Conservation (phyloP, 2,888 invertebrate species). For the Oscheius myriophilus region DNA sequence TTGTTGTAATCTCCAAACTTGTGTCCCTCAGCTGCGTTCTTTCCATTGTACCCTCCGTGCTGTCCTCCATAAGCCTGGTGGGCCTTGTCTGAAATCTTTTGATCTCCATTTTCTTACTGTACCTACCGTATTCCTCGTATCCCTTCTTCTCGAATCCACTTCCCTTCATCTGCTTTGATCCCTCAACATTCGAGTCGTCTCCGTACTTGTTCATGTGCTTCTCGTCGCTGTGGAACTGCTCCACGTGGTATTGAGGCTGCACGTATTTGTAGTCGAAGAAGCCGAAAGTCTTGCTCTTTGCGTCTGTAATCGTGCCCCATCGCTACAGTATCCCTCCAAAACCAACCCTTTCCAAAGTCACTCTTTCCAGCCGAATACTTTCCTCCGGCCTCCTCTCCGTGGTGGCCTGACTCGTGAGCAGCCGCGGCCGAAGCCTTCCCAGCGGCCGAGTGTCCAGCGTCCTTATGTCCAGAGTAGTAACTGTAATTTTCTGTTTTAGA, state of each 20-base stretch:
- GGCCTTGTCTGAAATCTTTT: slow-evolving; percentile 45
- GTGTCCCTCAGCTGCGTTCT: slow-evolving; percentile 49
- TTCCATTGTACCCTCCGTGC: slow-evolving; percentile 49
- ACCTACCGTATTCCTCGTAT: slow-evolving; percentile 50
- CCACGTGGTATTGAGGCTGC: slow-evolving; percentile 64
- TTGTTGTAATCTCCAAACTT: slow-evolving; percentile 36
- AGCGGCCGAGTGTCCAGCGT: slow-evolving; percentile 43
- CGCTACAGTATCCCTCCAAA: no score
- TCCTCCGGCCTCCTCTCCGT: slow-evolving; percentile 46
- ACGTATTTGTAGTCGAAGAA: slow-evolving; percentile 65
- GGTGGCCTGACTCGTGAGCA: slow-evolving; percentile 46
- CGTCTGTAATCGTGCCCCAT: slow-evolving; percentile 38
- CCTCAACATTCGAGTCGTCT: slow-evolving; percentile 53
- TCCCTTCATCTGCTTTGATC: slow-evolving; percentile 47
- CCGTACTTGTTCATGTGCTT: slow-evolving; percentile 62
- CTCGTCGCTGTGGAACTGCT: slow-evolving; percentile 64
- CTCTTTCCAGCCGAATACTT: slow-evolving; percentile 50
- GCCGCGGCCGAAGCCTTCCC: slow-evolving; percentile 46
- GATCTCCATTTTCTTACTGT: slow-evolving; percentile 27
- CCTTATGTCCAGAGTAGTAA: slow-evolving; percentile 42
- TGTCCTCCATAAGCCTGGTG: slow-evolving; percentile 48
- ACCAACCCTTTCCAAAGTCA: slow-evolving; percentile 52
- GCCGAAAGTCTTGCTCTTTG: slow-evolving; percentile 61
- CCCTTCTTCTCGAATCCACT: slow-evolving; percentile 57
- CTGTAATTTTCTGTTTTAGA: background rate